Evolutionary conservation across 1,140 invertebrate species (phyloP).

Genomic region (Polypedilum pembai): DNA sequence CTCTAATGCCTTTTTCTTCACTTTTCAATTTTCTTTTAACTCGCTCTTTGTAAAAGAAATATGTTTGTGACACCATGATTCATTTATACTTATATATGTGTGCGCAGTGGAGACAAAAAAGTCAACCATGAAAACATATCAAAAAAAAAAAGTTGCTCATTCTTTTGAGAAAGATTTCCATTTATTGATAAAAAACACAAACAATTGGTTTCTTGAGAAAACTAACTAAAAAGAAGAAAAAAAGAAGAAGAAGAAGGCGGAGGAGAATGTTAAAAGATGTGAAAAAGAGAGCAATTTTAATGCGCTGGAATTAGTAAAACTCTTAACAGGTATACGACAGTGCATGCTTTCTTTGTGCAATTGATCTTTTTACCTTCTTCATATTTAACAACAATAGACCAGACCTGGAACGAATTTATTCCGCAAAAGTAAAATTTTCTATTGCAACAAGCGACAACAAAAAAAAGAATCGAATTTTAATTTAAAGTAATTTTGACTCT

Average conservation of each 20-base stretch:
- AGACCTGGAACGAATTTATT: neutral
- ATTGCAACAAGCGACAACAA: neutral
- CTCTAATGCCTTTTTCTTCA: slow-evolving; percentile 17
- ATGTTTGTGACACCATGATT: neutral
- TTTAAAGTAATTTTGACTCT: neutral
- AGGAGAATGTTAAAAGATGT: neutral
- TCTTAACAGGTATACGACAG: neutral
- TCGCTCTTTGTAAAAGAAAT: neutral
- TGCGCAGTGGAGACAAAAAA: neutral
- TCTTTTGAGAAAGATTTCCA: slow-evolving; percentile 10
- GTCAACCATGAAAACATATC: neutral
- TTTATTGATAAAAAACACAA: slow-evolving; percentile 15
- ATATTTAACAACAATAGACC: neutral
- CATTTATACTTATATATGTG: neutral
- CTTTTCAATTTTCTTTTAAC: neutral
- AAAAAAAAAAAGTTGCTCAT: slow-evolving; percentile 15
- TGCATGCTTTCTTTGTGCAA: neutral
- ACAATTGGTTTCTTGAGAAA: slow-evolving; percentile 25
- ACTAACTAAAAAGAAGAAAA: neutral
- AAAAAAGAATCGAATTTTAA: slow-evolving; percentile 8
- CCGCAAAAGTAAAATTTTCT: neutral
- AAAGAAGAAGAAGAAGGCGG: neutral
- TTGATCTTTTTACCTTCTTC: neutral
- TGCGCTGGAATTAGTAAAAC: slow-evolving; percentile 5
- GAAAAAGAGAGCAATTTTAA: slow-evolving; percentile 2